These are phyloP conservation scores for Columba guinea DNA, from an alignment of 2,797 vertebrate species.

Conservation along the genomic window DNA sequence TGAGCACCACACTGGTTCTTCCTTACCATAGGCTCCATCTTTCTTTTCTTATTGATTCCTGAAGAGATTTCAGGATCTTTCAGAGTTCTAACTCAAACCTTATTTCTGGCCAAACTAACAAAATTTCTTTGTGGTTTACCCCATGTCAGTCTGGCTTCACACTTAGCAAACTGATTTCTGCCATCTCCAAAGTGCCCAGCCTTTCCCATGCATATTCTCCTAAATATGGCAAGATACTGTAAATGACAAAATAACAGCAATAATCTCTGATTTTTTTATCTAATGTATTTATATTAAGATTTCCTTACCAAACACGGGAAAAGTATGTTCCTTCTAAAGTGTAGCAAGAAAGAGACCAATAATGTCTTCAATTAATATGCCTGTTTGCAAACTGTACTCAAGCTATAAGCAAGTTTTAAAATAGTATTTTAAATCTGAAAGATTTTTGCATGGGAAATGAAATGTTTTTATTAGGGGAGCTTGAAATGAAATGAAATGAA, in stretches of 20 bases:
- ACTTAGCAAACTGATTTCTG: not conserved
- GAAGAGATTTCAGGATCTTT: not conserved
- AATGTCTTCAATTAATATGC: not conserved
- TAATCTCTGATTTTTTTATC: not conserved
- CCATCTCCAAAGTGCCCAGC: not conserved
- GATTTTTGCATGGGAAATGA: not conserved
- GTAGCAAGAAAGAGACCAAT: not conserved
- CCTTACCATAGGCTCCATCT: not conserved
- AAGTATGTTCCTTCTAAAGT: not conserved
- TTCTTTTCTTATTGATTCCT: not conserved
- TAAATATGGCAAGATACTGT: not conserved
- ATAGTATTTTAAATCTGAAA: not conserved
- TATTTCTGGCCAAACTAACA: not conserved
- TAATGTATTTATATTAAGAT: not conserved
- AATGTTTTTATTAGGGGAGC: not conserved
- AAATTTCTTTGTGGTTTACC: not conserved
- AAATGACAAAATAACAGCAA: not conserved
- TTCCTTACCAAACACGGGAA: not conserved
- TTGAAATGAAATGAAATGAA: not conserved
- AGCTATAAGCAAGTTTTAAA: not conserved
- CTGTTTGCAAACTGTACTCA: not conserved
- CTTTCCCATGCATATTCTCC: not conserved
- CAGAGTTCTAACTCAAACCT: not conserved
- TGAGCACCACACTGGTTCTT: not conserved
- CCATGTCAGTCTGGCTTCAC: not conserved